These are phyloP conservation scores for Poecile montanus DNA, from an alignment of 2,797 vertebrate species.

Conservation along the genomic window DNA sequence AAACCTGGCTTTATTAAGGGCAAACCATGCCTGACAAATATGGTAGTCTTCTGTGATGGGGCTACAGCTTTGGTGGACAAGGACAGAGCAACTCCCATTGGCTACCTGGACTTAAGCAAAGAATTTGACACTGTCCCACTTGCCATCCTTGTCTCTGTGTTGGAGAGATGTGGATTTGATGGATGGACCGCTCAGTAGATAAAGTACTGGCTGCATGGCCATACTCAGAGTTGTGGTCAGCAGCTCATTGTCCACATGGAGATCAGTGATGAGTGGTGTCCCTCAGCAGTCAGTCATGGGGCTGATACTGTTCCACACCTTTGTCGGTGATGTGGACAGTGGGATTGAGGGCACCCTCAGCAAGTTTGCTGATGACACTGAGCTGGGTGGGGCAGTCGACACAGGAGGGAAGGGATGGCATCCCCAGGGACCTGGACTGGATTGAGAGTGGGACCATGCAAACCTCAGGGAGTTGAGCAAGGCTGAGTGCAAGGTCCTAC, in stretches of 20 bases:
- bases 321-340: background rate
- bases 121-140: background rate
- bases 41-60: background rate
- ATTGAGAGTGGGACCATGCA: too few species aligned
- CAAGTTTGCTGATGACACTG: background rate
- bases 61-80: background rate
- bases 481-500: too few species aligned
- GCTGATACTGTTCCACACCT: rapidly evolving
- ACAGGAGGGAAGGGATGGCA: too few species aligned
- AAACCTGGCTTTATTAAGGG: background rate
- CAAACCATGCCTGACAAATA: background rate
- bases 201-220: background rate
- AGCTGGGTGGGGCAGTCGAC: background rate
- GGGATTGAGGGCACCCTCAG: background rate
- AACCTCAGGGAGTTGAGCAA: too few species aligned
- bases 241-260: background rate
- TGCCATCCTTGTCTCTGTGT: background rate
- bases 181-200: background rate
- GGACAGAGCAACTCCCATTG: background rate
- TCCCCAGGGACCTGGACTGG: too few species aligned
- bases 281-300: background rate
- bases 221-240: background rate
- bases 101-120: background rate
- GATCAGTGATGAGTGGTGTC: background rate
- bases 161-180: background rate